Base-by-base conservation (phyloP, 2,888 invertebrate genomes). In the Nebria brevicollis region DNA sequence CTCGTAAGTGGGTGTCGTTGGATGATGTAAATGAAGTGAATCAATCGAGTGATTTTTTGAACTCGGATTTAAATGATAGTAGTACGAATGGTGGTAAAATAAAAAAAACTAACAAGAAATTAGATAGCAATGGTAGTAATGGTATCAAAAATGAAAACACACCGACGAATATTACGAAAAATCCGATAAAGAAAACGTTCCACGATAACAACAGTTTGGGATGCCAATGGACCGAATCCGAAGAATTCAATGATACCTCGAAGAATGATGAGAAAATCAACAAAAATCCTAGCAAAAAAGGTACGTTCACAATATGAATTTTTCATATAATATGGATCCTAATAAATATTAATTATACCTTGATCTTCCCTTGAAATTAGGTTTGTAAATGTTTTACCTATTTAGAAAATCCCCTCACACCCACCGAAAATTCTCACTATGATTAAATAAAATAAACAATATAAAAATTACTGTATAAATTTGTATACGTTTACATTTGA, bases 1-100 rank as follows among this genome's bases (percentile, higher is more conserved):
- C 91, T 54, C 87, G 92, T 54, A 93, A 92, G 87, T 93, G 93
- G 93, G 92, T 92, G 41, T 93, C 93, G 13, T 87, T 93, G 34
- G 93, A 93, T 85, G 91, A 87, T 86, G 90, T 85, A 87, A 87
- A 86, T n/a, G 90, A 90, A 82, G 75, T 79, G 26, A 74, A 75
- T 65, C 86, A 89, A 6, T 85, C 88, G 25, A 88, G 87, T 80
- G 89, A 89, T 83, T 86, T 77, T 86, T n/a, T 91, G 90, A 85
- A 85, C 87, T 82, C 90, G 89, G 79, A 86, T 82, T 76, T 88
- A 87, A 85, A 87, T 66, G 87, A 87, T 74, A 80, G 84, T n/a
- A 91, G 91, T 83, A 89, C 90, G 64, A 91, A 91, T 83, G 92
- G 91, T 41, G 88, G 86, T 81, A 83, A 88, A 7, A 92, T 93